Evolutionary conservation across 2,113 vertebrate species (phyloP).

Genomic region (Aptenodytes forsteri): DNA sequence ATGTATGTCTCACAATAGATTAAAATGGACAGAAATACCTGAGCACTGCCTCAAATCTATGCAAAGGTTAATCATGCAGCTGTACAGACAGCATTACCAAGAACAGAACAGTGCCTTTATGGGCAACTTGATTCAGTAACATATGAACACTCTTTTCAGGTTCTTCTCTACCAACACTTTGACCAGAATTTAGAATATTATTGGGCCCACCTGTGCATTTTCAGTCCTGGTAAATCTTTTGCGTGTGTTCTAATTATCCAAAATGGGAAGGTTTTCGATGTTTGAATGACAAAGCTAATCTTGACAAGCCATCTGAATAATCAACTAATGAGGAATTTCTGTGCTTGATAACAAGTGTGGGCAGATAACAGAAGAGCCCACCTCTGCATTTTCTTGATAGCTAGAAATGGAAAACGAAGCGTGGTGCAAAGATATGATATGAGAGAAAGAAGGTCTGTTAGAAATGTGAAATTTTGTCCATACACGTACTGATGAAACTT

Average conservation of each 20-base stretch:
- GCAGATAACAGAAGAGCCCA: conserved; percentile 33
- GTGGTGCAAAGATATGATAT: conserved; percentile 3
- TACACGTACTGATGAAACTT: conserved; percentile 16
- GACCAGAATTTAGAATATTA: not conserved
- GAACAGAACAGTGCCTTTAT: not conserved
- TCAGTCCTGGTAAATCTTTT: not conserved
- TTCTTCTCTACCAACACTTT: not conserved
- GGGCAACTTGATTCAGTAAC: not conserved
- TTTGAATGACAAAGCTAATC: conserved; percentile 23
- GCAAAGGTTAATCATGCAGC: not conserved
- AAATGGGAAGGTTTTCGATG: not conserved
- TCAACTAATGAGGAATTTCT: conserved; percentile 31
- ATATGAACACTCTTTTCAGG: not conserved
- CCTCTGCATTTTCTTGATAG: conserved; percentile 18
- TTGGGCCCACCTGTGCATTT: not conserved
- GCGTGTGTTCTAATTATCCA: not conserved
- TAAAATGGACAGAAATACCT: not conserved
- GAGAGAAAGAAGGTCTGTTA: conserved; percentile 4
- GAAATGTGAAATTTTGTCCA: conserved; percentile 27
- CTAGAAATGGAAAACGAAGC: conserved; percentile 24
- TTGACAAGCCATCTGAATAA: conserved; percentile 43
- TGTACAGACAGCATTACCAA: not conserved
- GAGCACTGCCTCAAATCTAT: not conserved
- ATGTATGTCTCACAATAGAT: not conserved
- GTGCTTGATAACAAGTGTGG: conserved; percentile 30